Evolutionary conservation across 2,888 invertebrate species (phyloP), one percentile per base, ranked within the genome.

Genomic region (Scaptomyza reducta): DNA sequence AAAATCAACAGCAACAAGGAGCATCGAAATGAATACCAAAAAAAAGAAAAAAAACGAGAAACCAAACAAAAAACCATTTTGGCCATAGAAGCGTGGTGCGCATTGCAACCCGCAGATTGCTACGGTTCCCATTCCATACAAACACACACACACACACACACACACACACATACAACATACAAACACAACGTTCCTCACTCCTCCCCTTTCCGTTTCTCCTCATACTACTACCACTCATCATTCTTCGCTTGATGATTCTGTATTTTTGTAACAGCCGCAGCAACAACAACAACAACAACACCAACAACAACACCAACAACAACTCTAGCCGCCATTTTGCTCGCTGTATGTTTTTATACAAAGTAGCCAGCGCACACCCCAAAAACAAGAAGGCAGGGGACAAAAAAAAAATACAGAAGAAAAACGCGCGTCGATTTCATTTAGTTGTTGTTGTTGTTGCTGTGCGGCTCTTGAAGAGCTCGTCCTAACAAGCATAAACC

Each of bases 401-500:
- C 58, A 40, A 45, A 33, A 47, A 16, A 42, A 55, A n/a, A 11
- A 31, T 27, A 47, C 31, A 44, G 31, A 57, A 47, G 16, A 59
- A 44, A 62, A 54, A 57, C 50, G 55, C 76, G 62, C 71, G 66
- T 50, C 41, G 45, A 44, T 46, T 47, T 62, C 51, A 68, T 64
- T 64, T 68, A 31, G 56, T 27, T 72, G 70, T 38, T 60, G 63
- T 38, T 68, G 49, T 42, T 73, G 45, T 41, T 53, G 65, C 42
- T 50, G 51, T 47, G 71, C 35, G 62, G 66, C 77, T 61, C 63
- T 77, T 76, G 63, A 76, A 76, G 77, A 60, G 74, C 77, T 69
- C 69, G 76, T 76, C 67, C 74, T 76, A 77, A 77, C 76, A 77
- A 77, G 76, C 76, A 77, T 77, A 76, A 76, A 76, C 75, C 75